phyloP scores from a whole-genome alignment of 2,888 invertebrate species.

The Drosophila niveifrons region DNA sequence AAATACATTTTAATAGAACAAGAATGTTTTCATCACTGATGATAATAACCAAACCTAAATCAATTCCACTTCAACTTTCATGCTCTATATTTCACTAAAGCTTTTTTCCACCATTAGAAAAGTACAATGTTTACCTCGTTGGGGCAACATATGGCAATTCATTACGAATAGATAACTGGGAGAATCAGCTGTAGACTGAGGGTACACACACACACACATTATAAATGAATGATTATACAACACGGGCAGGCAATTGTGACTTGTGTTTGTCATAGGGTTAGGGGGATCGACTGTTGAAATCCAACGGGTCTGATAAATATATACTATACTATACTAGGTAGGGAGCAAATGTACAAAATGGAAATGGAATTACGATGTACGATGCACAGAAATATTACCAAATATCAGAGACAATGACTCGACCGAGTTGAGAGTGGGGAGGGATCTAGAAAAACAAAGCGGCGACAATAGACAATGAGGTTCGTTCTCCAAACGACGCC shows the following conservation, averaged over 20 bases:
- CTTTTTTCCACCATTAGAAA: conserved; percentile 2
- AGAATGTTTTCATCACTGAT: too few species aligned
- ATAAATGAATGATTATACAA: conserved; percentile 26
- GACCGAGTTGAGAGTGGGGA: background rate
- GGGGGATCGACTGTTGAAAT: conserved; percentile 24
- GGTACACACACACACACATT: conserved; percentile 11
- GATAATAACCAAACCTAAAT: too few species aligned
- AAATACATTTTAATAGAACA: too few species aligned
- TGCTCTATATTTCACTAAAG: background rate
- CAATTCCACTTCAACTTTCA: too few species aligned
- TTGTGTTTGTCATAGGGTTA: background rate
- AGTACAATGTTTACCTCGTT: conserved; percentile 22
- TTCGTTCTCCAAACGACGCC: conserved; percentile 18
- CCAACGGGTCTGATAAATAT: conserved; percentile 24
- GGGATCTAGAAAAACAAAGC: conserved; percentile 37
- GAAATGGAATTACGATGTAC: conserved; percentile 44
- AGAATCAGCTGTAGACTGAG: conserved; percentile 5
- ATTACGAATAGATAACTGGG: conserved; percentile 35
- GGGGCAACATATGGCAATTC: conserved; percentile 51
- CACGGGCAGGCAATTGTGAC: conserved; percentile 36
- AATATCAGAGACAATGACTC: conserved; percentile 47
- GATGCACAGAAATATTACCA: conserved; percentile 37
- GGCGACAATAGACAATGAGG: conserved; percentile 64
- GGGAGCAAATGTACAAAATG: conserved; percentile 3
- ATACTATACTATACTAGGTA: background rate